Evolutionary conservation across 2,797 vertebrate genomes (phyloP).

Genomic region (Sylvia borin): DNA sequence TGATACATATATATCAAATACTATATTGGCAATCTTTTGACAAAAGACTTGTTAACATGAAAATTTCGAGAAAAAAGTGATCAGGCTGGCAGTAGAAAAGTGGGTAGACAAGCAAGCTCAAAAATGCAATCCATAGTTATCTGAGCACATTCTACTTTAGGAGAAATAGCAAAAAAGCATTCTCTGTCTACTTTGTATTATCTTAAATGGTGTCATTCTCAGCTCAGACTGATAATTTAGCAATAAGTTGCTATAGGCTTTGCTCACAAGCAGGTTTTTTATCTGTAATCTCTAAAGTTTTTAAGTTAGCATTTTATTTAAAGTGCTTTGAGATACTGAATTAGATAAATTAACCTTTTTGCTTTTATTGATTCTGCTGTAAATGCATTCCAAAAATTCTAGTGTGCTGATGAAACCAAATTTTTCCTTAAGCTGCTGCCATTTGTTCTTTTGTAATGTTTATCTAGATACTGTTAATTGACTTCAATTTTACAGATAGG

Average conservation of each 20-base stretch:
- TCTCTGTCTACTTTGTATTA: background rate
- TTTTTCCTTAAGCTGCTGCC: background rate
- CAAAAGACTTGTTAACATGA: background rate
- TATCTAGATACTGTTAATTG: background rate
- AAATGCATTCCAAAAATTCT: conserved; percentile 24
- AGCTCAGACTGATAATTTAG: background rate
- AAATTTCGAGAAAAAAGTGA: background rate
- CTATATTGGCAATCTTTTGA: background rate
- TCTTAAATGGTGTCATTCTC: background rate
- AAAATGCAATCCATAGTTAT: background rate
- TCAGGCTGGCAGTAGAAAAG: background rate
- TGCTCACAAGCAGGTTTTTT: background rate
- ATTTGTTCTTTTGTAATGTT: background rate
- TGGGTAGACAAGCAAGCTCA: background rate
- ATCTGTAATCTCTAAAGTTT: background rate
- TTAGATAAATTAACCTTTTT: background rate
- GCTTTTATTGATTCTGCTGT: background rate
- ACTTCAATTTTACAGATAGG: background rate
- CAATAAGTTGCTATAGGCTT: background rate
- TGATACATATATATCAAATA: no score
- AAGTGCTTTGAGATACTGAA: background rate
- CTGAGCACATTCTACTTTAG: background rate
- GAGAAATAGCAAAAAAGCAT: background rate
- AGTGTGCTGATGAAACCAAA: background rate
- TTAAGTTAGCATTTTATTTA: background rate